Evolutionary conservation across 2,113 vertebrate genomes (phyloP), one percentile per base, ranked within the genome.

Genomic region (Danio rerio): DNA sequence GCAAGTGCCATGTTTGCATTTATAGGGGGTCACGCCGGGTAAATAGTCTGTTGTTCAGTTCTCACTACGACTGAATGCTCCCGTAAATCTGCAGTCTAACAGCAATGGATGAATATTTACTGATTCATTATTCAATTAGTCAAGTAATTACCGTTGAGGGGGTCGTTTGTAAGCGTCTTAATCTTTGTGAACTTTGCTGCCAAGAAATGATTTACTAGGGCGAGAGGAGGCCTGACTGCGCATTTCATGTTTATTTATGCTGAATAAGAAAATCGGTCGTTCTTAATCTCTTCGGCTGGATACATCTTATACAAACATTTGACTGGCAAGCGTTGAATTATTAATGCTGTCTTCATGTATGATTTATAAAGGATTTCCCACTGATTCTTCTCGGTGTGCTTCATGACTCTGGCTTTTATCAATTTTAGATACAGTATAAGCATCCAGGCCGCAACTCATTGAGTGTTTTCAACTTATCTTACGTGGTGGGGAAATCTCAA

Each of bases 231-330:
- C 58, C 20, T 62, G 58, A 63, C 45, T 63, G 12, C 15, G 21
- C 21, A 73, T 52, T 45, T 72, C 59, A 77, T 73, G 21, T 82
- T 75, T 74, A 82, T 66, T 75, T 66, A 43, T 53, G 45, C 53
- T 31, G 42, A 63, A 75, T 47, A 20, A 16, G 10, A 76, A 68
- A 1, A 75, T 3, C n/a, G 66, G 59, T 10, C 6, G 5, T 82
- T 82, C 21, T 18, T 77, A 62, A 77, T 62, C 56, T 16, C n/a
- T 61, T 12, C 47, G 45, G 58, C 20, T 50, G 20, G 72, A 21
- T 65, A 18, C 59, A 73, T 62, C 6, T 68, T 69, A 68, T 80
- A 55, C 61, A 68, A 75, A 84, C 43, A 75, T 68, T 75, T 68
- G 58, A 52, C 56, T 31, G 68, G 58, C 31, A 73, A 1, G 52